phyloP scores from a whole-genome alignment of 2,888 invertebrate genomes.

The Rhamphomyia laevipes region DNA sequence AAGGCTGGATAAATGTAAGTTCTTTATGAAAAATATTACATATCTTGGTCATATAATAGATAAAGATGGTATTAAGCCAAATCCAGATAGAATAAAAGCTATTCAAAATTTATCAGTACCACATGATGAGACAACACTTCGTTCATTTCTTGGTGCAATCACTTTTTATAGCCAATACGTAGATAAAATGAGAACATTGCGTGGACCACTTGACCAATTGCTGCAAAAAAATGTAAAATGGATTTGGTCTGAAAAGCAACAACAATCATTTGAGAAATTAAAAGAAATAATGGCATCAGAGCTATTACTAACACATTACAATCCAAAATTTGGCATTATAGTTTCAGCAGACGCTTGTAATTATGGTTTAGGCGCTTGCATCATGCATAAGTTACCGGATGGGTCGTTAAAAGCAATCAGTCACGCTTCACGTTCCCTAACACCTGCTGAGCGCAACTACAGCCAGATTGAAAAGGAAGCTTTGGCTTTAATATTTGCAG shows the following conservation, averaged over 20 bases:
- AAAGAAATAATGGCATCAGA: conserved; percentile 14
- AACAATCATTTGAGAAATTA: conserved; percentile 8
- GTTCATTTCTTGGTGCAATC: conserved; percentile 15
- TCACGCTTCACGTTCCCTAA: conserved; percentile 23
- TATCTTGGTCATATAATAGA: conserved; percentile 12
- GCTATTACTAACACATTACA: conserved; percentile 14
- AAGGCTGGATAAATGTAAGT: conserved; percentile 14
- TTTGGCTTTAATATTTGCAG: conserved; percentile 22
- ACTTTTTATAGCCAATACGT: conserved; percentile 16
- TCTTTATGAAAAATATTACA: conserved; percentile 10
- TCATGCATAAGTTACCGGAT: conserved; percentile 18
- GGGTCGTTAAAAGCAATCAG: conserved; percentile 22
- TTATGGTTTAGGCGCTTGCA: conserved; percentile 13
- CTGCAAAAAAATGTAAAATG: conserved; percentile 10
- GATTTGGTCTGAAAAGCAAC: too few relatives aligned
- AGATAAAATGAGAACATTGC: conserved; percentile 7
- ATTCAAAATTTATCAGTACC: too few relatives aligned
- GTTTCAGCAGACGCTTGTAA: conserved; percentile 17
- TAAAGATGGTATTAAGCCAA: too few relatives aligned
- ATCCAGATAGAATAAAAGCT: too few relatives aligned
- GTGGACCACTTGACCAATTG: conserved; percentile 13
- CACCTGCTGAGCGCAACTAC: conserved; percentile 23
- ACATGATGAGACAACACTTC: conserved; percentile 12
- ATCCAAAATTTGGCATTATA: conserved; percentile 12
- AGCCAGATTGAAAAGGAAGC: conserved; percentile 28